Base-by-base conservation (phyloP, 2,113 vertebrate genomes). In the Rhineura floridana region DNA sequence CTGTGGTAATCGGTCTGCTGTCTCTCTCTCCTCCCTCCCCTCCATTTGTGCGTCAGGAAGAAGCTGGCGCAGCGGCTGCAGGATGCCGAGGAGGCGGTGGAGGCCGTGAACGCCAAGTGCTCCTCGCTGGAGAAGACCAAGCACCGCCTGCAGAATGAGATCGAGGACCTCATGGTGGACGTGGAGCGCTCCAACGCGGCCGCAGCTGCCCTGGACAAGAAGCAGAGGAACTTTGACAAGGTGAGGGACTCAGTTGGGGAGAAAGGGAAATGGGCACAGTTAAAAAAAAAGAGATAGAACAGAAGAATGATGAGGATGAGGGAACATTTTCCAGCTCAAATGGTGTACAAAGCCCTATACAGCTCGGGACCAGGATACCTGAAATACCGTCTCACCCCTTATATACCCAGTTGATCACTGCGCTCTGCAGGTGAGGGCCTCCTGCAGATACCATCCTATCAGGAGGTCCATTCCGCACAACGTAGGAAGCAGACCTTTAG, bases 61-160 rank as follows among this genome's bases (percentile, higher is more conserved):
- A 99, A 99, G 95, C 81, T 99, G 95, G 98, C 98, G 0, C 98
- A 98, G 98, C 91, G 96, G 94, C 94, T 99, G 11, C 98, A 99
- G 93, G 98, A 99, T 1, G 98, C 98, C 0, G 97, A 97, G 91
- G 97, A 99, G 90, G 97, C 98, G 0, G 98, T 98, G 28, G 98
- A 99, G 93, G 98, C 98, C 0, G 98, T 97, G 84, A 99, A 99
- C 0, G 98, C 98, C 91, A 99, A 99, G 93, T 98, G 98, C 90
- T 99, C 98, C 0, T 99, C 98, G 0, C 95, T 99, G 42, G 98
- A 99, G 93, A 99, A 99, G 95, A 99, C 98, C 89, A 99, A 99
- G 78, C 98, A 99, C 93, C 97, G 98, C 2, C 96, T 99, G 73
- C 98, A 99, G 93, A 98, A 97, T 1, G 98, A 99, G 94, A 98